These are phyloP conservation scores for Pogonocherus hispidulus DNA, from an alignment of 2,888 invertebrate genomes.

Conservation along the genomic window DNA sequence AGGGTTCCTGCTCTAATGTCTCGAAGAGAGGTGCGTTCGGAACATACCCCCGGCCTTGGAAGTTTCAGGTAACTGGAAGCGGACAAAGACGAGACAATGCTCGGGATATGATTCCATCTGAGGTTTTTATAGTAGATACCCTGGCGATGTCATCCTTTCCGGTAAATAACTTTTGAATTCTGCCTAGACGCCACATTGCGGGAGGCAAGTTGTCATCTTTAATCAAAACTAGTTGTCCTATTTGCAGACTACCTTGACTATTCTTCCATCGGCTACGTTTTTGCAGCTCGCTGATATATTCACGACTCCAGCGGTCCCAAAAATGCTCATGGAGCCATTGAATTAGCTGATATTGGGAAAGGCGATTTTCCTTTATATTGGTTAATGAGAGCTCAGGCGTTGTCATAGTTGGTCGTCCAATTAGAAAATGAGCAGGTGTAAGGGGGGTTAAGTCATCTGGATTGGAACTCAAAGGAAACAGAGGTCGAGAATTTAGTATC, in stretches of 20 bases:
- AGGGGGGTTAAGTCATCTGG: slow-evolving; percentile 51
- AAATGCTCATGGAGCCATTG: slow-evolving; percentile 52
- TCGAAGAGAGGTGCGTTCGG: too few relatives aligned
- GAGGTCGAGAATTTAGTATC: slow-evolving; percentile 55
- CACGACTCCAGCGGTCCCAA: slow-evolving; percentile 52
- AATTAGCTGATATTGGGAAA: slow-evolving; percentile 46
- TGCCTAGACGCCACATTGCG: slow-evolving; percentile 51
- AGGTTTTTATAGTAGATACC: slow-evolving; percentile 55
- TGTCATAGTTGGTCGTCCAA: slow-evolving; percentile 49
- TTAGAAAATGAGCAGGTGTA: slow-evolving; percentile 58
- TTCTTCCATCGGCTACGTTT: slow-evolving; percentile 44
- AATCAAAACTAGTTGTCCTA: slow-evolving; percentile 55
- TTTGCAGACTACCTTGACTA: slow-evolving; percentile 39
- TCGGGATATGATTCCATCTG: slow-evolving; percentile 42
- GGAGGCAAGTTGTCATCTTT: slow-evolving; percentile 56
- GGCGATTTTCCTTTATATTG: slow-evolving; percentile 35
- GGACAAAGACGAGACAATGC: slow-evolving; percentile 50
- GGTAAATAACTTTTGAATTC: slow-evolving; percentile 51
- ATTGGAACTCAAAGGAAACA: slow-evolving; percentile 47
- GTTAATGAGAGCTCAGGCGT: slow-evolving; percentile 45
- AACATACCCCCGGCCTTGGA: background rate
- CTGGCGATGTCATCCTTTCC: slow-evolving; percentile 54
- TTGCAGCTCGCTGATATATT: slow-evolving; percentile 55
- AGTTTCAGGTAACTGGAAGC: slow-evolving; percentile 33
- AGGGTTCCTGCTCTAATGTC: too few relatives aligned